Evolutionary conservation across 92 coral and sea anemone species (phyloP), one percentile per base, ranked within the genome.

Genomic region (Zoanthus sansibaricus): DNA sequence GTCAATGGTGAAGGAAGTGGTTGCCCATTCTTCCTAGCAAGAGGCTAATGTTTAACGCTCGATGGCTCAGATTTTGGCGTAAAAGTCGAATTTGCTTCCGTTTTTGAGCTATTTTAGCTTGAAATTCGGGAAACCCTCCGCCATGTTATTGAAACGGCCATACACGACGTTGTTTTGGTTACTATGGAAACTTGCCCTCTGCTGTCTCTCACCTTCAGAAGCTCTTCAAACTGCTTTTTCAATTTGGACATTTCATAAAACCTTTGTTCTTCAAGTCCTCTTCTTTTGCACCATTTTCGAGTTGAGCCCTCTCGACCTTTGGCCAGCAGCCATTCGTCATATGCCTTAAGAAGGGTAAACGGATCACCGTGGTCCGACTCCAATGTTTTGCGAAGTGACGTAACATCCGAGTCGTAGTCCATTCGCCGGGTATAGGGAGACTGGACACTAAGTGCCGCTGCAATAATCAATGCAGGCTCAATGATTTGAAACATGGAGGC

Each of bases 301-400:
- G 98, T 93, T 12, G 95, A 89, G 31, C 98, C 91, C 18, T 94
- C 93, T 15, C 93, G 96, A 76, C 99, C 88, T 77, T 97, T 97
- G 12, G 92, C 91, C 93, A 93, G 97, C 48, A 97, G 61, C 99
- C 99, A 97, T 87, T 95, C 99, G 79, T 97, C 99, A 71, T 91
- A 97, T 25, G 99, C 97, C 86, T 95, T 97, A 62, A 97, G 89
- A 67, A 97, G 90, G 21, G 98, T 97, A 76, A 97, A 97, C 20
- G 97, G 99, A 90, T 97, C 99, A 2, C 99, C 99, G 85, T 97
- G 99, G 77, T 97, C 98, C n/a, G 99, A 97, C 68, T 95, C 98
- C 75, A 97, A 92, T 20, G 88, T 87, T 85, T 92, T 93, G 12
- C 99, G 91, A 25, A 91, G 91, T 72, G 96, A 88, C 92, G 95